A percentile compares a stretch with the other conserved stretches of the same genome.
phyloP scores from a whole-genome alignment of 2,113 vertebrate genomes.

The Alexandromys fortis region DNA sequence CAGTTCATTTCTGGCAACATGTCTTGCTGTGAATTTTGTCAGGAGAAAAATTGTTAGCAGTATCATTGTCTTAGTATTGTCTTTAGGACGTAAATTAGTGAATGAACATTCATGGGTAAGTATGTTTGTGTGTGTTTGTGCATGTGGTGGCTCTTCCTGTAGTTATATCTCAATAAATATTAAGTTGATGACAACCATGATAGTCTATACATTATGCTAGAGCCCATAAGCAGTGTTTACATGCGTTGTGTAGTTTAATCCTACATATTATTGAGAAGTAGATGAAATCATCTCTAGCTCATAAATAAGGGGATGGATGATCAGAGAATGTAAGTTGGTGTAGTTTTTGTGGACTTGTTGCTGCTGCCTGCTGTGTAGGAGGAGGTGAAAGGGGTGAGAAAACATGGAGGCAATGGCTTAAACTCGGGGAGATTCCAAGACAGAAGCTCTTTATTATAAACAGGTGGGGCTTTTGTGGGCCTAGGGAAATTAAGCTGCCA shows the following conservation, averaged over 20 bases:
- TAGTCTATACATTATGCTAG: background rate
- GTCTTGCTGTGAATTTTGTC: background rate
- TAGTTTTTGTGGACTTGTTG: too few species aligned
- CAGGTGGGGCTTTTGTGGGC: too few species aligned
- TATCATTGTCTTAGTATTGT: background rate
- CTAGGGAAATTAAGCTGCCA: too few species aligned
- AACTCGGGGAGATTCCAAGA: too few species aligned
- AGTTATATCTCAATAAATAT: conserved; percentile 36
- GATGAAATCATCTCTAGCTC: conserved; percentile 25
- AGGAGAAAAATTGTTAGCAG: conserved; percentile 18
- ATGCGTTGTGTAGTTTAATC: background rate
- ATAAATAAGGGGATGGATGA: conserved; percentile 20
- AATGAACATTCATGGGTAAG: background rate
- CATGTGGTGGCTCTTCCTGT: background rate
- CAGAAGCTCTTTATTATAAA: too few species aligned
- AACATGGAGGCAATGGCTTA: too few species aligned
- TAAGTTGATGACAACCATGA: background rate
- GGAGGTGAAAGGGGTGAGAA: too few species aligned
- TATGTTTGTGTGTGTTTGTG: background rate
- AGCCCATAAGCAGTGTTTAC: background rate
- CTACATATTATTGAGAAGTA: background rate
- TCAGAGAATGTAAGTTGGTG: background rate
- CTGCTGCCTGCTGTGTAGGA: too few species aligned
- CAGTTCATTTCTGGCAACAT: background rate
- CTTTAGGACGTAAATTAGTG: conserved; percentile 17